Percentiles rank a stretch among this genome's conserved stretches.
These are phyloP conservation scores for Drosophila formosana DNA, from an alignment of 2,888 invertebrate genomes.

Conservation along the genomic window DNA sequence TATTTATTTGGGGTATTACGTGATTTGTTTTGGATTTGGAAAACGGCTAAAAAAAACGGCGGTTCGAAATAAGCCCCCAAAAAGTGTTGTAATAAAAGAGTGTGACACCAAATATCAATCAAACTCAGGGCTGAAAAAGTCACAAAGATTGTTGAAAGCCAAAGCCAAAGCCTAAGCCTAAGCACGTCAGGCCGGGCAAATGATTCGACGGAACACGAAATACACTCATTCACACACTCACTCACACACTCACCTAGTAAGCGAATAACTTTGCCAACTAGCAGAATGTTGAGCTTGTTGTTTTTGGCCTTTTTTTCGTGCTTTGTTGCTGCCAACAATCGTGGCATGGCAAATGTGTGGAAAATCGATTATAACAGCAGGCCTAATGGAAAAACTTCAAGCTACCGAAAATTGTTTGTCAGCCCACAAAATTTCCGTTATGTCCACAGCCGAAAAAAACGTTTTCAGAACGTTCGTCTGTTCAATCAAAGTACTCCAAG, in stretches of 20 bases:
- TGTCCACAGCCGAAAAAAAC: constrained; percentile 11
- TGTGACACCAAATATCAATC: constrained; percentile 71
- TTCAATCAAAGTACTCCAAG: constrained; percentile 13
- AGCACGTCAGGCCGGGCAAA: constrained; percentile 22
- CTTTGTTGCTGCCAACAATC: constrained; percentile 40
- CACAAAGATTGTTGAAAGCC: constrained; percentile 37
- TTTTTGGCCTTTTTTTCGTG: constrained; percentile 17
- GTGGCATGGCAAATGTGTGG: constrained; percentile 61
- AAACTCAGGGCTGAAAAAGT: constrained; percentile 30
- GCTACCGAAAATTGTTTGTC: constrained; percentile 45
- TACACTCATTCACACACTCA: constrained; percentile 20
- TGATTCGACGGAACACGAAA: constrained; percentile 35
- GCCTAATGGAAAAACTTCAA: constrained; percentile 59
- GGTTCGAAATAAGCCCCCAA: constrained; percentile 13
- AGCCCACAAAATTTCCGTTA: constrained; percentile 40
- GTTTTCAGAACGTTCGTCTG: constrained; percentile 15
- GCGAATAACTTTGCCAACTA: constrained; percentile 45
- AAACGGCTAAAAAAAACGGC: constrained; percentile 24
- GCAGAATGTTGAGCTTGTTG: constrained; percentile 40
- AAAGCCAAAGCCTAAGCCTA: constrained; percentile 9
- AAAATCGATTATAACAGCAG: constrained; percentile 64
- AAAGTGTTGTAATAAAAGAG: constrained; percentile 16
- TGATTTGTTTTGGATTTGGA: constrained; percentile 51
- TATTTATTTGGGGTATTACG: constrained; percentile 47
- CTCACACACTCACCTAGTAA: constrained; percentile 3